A percentile compares a stretch with the other conserved stretches of the same genome.
phyloP scores from a whole-genome alignment of 2,888 invertebrate species.

The Lasiommata megera region DNA sequence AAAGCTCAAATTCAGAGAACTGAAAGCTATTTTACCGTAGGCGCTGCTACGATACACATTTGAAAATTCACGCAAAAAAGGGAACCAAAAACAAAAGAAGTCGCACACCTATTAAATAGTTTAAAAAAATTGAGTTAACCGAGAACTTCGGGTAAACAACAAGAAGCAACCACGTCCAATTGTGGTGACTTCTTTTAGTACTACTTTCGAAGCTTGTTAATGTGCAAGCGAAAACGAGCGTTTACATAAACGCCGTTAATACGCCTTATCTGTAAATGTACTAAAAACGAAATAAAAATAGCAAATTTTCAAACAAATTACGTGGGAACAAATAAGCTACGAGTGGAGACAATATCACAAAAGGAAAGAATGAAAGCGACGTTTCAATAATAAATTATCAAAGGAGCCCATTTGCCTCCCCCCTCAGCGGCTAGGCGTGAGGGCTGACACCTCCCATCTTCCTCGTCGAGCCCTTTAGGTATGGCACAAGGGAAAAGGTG shows the following conservation, averaged over 20 bases:
- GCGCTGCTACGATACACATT: too few species aligned
- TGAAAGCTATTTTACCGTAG: too few species aligned
- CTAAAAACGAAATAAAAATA: constrained; percentile 36
- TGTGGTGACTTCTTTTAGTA: too few species aligned
- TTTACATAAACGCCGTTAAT: neutral
- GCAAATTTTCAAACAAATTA: constrained; percentile 55
- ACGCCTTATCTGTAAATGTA: neutral
- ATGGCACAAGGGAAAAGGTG: constrained; percentile 32
- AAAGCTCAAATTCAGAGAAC: too few species aligned
- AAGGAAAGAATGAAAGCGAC: constrained; percentile 63
- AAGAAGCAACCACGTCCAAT: too few species aligned
- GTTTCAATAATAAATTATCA: constrained; percentile 76
- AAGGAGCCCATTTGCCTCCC: constrained; percentile 46
- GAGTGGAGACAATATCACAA: constrained; percentile 66
- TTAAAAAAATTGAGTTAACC: too few species aligned
- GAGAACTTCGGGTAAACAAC: too few species aligned
- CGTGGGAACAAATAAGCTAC: constrained; percentile 60
- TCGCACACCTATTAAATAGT: too few species aligned
- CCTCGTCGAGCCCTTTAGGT: constrained; percentile 57
- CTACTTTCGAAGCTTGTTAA: too few species aligned
- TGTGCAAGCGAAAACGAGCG: neutral
- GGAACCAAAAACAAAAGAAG: too few species aligned
- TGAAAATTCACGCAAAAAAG: too few species aligned
- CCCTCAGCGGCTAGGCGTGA: constrained; percentile 46
- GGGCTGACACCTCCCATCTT: constrained; percentile 66